Evolutionary conservation across 2,888 invertebrate species (phyloP).

Genomic region (Drosophila atripex): DNA sequence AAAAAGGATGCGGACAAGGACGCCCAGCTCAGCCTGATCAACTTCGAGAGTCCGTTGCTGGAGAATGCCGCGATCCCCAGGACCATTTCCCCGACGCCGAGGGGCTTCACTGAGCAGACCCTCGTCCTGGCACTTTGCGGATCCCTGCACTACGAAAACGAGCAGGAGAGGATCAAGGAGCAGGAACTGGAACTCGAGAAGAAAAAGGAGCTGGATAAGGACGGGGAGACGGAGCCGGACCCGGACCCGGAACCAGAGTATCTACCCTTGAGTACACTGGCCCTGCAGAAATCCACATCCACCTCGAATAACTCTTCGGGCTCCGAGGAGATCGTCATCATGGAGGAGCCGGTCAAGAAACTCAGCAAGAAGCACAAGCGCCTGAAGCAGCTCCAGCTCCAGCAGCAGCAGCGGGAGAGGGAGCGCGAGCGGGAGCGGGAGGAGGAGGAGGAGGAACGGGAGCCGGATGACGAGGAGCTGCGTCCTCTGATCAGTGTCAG

Average conservation of each 20-base stretch:
- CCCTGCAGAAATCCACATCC: slow-evolving; percentile 65
- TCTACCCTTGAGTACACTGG: slow-evolving; percentile 22
- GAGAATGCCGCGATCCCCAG: slow-evolving; percentile 66
- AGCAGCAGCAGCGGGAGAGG: slow-evolving; percentile 49
- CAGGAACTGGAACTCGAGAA: not conserved
- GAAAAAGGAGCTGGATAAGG: not conserved
- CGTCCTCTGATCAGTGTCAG: slow-evolving; percentile 82
- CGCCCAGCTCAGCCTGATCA: slow-evolving; percentile 77
- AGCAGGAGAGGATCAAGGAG: slow-evolving; percentile 48
- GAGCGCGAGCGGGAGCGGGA: slow-evolving; percentile 9
- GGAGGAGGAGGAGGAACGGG: slow-evolving; percentile 16
- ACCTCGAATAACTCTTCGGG: slow-evolving; percentile 76
- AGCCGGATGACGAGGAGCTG: slow-evolving; percentile 81
- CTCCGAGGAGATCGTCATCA: slow-evolving; percentile 71
- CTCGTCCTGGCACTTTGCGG: slow-evolving; percentile 83
- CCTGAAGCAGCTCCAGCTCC: slow-evolving; percentile 63
- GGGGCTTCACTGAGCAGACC: slow-evolving; percentile 80
- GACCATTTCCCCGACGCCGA: slow-evolving; percentile 68
- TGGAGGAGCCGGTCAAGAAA: slow-evolving; percentile 70
- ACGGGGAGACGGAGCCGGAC: too few relatives aligned
- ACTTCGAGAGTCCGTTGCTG: slow-evolving; percentile 82
- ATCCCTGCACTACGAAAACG: slow-evolving; percentile 82
- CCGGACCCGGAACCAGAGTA: slow-evolving; percentile 6
- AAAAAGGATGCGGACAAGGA: slow-evolving; percentile 3
- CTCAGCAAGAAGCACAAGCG: slow-evolving; percentile 79